Evolutionary conservation across 2,888 invertebrate genomes (phyloP).

Genomic region (Tachina lurida): DNA sequence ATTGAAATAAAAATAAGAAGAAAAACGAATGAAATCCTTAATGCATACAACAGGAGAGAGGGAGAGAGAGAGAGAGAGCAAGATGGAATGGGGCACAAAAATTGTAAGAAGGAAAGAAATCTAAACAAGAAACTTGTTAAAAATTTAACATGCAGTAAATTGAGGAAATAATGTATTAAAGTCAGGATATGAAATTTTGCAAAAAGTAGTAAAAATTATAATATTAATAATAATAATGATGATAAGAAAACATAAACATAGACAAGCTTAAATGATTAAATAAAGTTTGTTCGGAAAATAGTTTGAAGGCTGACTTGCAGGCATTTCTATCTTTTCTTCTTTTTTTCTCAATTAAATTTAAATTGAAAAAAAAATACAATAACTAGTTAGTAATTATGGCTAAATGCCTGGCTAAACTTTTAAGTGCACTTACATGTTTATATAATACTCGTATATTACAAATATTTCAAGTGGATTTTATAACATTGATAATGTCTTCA

Average conservation of each 20-base stretch:
- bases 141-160: constrained; percentile 73
- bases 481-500: too few relatives aligned
- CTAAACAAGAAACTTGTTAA: constrained; percentile 62
- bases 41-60: constrained; percentile 23
- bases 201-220: constrained; percentile 10
- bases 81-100: neutral
- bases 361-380: too few relatives aligned
- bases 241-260: constrained; percentile 20
- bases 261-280: constrained; percentile 25
- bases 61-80: neutral
- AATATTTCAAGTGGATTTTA: too few relatives aligned
- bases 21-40: constrained; percentile 26
- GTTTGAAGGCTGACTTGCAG: too few relatives aligned
- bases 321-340: too few relatives aligned
- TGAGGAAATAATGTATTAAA: constrained; percentile 74
- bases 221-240: constrained; percentile 17
- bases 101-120: neutral
- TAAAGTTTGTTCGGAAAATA: neutral
- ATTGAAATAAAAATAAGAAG: constrained; percentile 17
- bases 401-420: too few relatives aligned
- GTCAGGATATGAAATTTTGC: constrained; percentile 64
- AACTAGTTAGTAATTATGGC: too few relatives aligned
- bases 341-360: too few relatives aligned
- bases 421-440: too few relatives aligned
- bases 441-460: too few relatives aligned